These are phyloP conservation scores for Drosophila mimetica DNA, from an alignment of 2,888 invertebrate species.

Conservation along the genomic window DNA sequence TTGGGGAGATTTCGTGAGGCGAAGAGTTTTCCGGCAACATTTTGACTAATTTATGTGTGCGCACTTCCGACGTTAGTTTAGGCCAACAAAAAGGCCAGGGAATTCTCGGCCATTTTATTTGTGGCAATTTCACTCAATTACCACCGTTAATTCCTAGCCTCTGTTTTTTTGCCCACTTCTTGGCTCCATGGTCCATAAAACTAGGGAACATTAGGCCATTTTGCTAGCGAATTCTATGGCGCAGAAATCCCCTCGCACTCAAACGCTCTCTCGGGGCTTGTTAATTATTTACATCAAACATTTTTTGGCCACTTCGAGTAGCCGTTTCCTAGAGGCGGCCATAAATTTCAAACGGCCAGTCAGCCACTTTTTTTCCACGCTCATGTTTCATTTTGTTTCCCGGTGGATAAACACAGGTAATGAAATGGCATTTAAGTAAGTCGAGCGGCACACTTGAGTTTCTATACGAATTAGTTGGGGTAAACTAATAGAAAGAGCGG, in stretches of 20 bases:
- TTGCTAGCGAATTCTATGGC: constrained; percentile 11
- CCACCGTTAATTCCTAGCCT: constrained; percentile 18
- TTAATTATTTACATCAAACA: constrained; percentile 67
- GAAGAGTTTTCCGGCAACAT: neutral
- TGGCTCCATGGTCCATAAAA: constrained; percentile 36
- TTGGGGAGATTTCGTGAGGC: neutral
- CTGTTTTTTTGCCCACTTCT: constrained; percentile 17
- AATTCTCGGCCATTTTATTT: constrained; percentile 33
- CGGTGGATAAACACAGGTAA: constrained; percentile 45
- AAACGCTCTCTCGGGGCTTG: constrained; percentile 12
- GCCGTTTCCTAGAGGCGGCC: constrained; percentile 21
- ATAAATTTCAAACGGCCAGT: constrained; percentile 26
- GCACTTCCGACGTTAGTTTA: constrained; percentile 44
- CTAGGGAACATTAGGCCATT: constrained; percentile 18
- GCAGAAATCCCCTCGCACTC: constrained; percentile 16
- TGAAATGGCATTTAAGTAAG: constrained; percentile 57
- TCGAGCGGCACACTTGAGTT: constrained; percentile 31
- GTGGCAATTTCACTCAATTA: constrained; percentile 47
- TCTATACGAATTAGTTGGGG: constrained; percentile 16
- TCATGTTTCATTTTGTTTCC: constrained; percentile 34
- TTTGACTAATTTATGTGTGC: constrained; percentile 52
- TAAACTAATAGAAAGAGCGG: constrained; percentile 15
- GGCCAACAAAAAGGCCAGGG: constrained; percentile 20
- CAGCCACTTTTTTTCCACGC: constrained; percentile 7
- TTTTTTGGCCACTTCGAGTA: constrained; percentile 18